Base-by-base conservation (phyloP, 2,888 invertebrate species). In the Cheilosia impressa region DNA sequence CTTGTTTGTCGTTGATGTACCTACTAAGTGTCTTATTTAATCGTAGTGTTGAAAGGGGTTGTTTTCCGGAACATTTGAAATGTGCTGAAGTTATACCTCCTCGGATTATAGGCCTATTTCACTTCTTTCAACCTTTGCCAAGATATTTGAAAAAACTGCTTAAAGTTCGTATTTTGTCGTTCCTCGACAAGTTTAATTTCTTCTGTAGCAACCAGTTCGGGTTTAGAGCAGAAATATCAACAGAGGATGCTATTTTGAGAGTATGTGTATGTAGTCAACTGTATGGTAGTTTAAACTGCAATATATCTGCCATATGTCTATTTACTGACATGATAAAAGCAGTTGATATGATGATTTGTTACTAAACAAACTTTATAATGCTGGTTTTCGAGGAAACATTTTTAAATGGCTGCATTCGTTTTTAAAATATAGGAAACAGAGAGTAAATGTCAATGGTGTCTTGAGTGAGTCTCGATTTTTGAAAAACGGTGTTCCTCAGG, bases 261-360 rank as follows among this genome's bases (percentile, higher is more conserved):
- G n/a, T n/a, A n/a, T n/a, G n/a, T n/a, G n/a, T n/a, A 63, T 55
- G 47, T 55, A 57, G 65, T 65, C 38, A 65, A 22, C 17, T 75
- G 19, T 57, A 55, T 45, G 47, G 15, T 5, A 9, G 60, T 34
- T 13, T 24, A 13, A 45, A 75, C n/a, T 9, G 10, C 9, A 47
- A 34, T 19, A 47, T 19, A 24, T 41, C 57, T 1, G 55, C 24
- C 2, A 24, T 53, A 31, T n/a, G 10, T 50, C n/a, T 77, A 9
- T 53, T 77, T 43, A 62, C 68, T 19, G 60, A 68, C 9, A 77
- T 60, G 38, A 57, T 31, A n/a, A 71, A 65, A 19, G 55, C 53
- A 2, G 55, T 77, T 15, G 68, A 60, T 43, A 34, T 22, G 45
- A 60, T 53, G 24, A 38, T n/a, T 17, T 62, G 5, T 43, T 66